Base-by-base conservation (phyloP, 2,888 invertebrate species). In the Alcis repandata region DNA sequence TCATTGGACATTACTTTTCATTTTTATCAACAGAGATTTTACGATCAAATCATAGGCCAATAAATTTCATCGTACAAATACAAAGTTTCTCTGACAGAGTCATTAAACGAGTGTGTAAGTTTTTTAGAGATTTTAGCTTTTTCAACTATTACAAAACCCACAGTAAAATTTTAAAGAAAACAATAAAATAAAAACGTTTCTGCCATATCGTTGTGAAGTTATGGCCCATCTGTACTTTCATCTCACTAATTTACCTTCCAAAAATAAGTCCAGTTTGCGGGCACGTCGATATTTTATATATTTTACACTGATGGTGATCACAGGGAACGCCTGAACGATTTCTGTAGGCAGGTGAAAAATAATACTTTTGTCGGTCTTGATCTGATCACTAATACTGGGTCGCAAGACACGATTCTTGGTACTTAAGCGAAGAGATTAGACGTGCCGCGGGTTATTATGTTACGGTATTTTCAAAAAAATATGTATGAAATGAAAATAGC, bases 201-300 rank as follows among this genome's bases (percentile, higher is more conserved):
- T 19, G 74, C 72, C 67, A 62, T 69, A 71, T 59, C 63, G 65
- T 57, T 59, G 15, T 27, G 41, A 60, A 72, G 63, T 67, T 62
- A 72, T 77, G 67, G 41, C 71, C 48, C 62, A 33, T 80, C 80
- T 80, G 65, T 59, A 52, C 59, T 68, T 52, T 57, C 48, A 67
- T 74, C 59, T 83, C 79, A 74, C 68, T 80, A 75, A 72, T 72
- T 69, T 71, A 72, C 72, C 75, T 76, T 85, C 78, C 80, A 73
- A 85, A 89, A 87, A 90, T 90, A 90, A 75, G 57, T 78, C 63
- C 51, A 67, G 71, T 69, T 70, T 73, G 77, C 74, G 77, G 71
- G 74, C 69, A 70, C 79, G 78, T 82, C 87, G 81, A 89, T 91
- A 91, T 87, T 88, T 90, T 87, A 86, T 82, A 84, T 73, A 83